These are phyloP conservation scores for Anorthoa munda DNA, from an alignment of 2,888 invertebrate species.

Conservation along the genomic window DNA sequence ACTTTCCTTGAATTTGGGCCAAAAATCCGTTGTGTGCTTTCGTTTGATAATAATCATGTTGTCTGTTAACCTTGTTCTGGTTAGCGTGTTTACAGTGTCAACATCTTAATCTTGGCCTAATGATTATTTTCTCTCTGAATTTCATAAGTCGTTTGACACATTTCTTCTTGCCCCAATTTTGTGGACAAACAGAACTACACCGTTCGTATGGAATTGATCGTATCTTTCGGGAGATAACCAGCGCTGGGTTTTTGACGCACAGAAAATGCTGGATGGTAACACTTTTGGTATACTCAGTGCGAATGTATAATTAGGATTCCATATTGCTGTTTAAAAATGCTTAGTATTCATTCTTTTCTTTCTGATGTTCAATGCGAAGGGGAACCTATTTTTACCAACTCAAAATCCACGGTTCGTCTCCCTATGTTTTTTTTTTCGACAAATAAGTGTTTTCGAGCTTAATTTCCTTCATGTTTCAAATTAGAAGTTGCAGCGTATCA, in stretches of 20 bases:
- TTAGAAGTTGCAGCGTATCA: background rate
- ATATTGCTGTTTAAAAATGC: no score
- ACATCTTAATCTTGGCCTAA: constrained; percentile 30
- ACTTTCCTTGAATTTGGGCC: constrained; percentile 58
- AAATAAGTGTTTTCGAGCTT: background rate
- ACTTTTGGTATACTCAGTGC: no score
- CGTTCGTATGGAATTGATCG: background rate
- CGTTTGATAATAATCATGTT: constrained; percentile 55
- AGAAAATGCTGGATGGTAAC: no score
- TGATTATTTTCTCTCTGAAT: constrained; percentile 41
- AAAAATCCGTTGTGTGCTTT: constrained; percentile 56
- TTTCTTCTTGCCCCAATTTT: constrained; percentile 25
- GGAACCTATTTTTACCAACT: background rate
- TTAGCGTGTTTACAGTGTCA: constrained; percentile 40
- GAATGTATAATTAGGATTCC: no score
- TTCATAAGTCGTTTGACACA: constrained; percentile 36
- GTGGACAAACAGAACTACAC: background rate
- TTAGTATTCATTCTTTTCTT: no score
- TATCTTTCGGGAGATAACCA: background rate
- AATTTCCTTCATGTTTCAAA: constrained; percentile 2
- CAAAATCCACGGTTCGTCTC: background rate
- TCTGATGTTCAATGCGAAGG: background rate
- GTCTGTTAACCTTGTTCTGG: constrained; percentile 57
- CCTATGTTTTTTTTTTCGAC: background rate
- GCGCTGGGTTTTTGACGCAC: no score